Conservation (phyloP, 2,797 vertebrate genomes). For the Alcedo atthis region DNA sequence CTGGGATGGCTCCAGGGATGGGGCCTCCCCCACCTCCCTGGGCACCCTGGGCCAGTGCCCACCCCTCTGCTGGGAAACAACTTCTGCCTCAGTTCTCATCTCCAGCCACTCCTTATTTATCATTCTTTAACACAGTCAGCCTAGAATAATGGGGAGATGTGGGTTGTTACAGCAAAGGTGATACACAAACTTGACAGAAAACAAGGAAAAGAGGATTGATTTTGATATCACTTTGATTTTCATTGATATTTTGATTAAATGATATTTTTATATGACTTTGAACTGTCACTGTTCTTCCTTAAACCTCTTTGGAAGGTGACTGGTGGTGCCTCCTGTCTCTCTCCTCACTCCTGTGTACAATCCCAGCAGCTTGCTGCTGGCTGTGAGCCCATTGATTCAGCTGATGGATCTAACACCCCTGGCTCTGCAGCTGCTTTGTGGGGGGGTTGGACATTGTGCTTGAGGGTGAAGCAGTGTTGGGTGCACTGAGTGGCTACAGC, state of each 20-base stretch:
- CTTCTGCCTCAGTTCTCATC: no score
- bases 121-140: not conserved
- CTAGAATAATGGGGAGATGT: not conserved
- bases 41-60: no score
- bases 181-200: not conserved
- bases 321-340: not conserved
- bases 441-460: conserved; percentile 29
- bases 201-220: no score
- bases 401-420: not conserved
- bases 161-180: not conserved
- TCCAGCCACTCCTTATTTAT: not conserved
- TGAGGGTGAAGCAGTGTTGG: not conserved
- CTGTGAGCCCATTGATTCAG: not conserved
- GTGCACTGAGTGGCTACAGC: not conserved
- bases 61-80: no score
- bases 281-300: not conserved
- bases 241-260: no score
- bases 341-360: not conserved
- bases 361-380: not conserved
- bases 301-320: not conserved
- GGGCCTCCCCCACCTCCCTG: no score
- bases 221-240: no score
- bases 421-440: not conserved
- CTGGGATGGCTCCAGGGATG: no score
- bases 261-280: not conserved